phyloP scores from a whole-genome alignment of 1,140 invertebrate genomes.

The Acromyrmex charruanus region DNA sequence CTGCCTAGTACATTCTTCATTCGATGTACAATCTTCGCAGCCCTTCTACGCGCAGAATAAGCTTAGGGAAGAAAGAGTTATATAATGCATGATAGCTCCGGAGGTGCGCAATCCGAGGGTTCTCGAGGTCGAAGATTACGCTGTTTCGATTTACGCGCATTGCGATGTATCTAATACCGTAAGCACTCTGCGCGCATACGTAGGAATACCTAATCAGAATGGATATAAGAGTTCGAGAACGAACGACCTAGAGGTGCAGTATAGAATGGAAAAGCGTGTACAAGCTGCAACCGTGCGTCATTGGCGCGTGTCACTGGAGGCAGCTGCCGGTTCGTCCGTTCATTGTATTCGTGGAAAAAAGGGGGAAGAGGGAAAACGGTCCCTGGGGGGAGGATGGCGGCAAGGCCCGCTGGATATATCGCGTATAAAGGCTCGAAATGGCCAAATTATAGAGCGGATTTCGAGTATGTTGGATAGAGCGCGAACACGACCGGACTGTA shows the following conservation, averaged over 20 bases:
- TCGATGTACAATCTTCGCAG: background rate
- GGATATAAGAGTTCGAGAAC: slow-evolving; percentile 20
- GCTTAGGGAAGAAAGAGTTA: slow-evolving; percentile 4
- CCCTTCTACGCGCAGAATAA: background rate
- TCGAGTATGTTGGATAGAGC: slow-evolving; percentile 54
- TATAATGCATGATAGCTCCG: background rate
- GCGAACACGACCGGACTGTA: background rate
- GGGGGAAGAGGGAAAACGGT: slow-evolving; percentile 73
- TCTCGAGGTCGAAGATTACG: slow-evolving; percentile 6
- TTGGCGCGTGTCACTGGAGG: slow-evolving; percentile 73
- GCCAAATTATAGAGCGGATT: slow-evolving; percentile 76
- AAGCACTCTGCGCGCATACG: background rate
- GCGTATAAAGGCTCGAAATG: slow-evolving; percentile 75
- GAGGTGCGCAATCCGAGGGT: background rate
- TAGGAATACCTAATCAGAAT: slow-evolving; percentile 1
- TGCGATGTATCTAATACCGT: background rate
- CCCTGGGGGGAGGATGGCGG: slow-evolving; percentile 60
- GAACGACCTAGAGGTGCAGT: background rate
- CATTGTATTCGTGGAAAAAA: slow-evolving; percentile 71
- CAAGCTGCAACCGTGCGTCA: slow-evolving; percentile 67
- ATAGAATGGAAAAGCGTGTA: slow-evolving; percentile 47
- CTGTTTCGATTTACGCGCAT: background rate
- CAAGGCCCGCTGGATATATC: slow-evolving; percentile 63
- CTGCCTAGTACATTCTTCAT: background rate
- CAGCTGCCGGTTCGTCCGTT: slow-evolving; percentile 70